Evolutionary conservation across 2,797 vertebrate genomes (phyloP).

Genomic region (Phoeniculus purpureus): DNA sequence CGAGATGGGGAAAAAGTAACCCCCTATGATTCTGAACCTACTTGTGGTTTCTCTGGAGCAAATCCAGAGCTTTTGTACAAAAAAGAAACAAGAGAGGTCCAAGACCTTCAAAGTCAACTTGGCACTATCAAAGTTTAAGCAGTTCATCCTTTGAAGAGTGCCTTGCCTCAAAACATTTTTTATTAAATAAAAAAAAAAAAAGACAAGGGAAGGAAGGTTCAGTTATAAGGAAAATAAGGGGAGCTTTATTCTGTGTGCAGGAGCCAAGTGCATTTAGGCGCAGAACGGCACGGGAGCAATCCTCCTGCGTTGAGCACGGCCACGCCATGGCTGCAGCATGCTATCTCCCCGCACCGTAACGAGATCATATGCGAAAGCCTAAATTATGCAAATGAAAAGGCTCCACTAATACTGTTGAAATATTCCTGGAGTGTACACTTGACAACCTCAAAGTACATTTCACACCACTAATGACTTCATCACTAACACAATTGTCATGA

Average conservation of each 20-base stretch:
- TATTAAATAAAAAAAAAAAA: fast-evolving
- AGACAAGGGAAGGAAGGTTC: neutral
- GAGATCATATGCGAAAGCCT: slow-evolving; percentile 78
- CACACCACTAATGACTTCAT: slow-evolving; percentile 84
- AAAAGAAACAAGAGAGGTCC: neutral
- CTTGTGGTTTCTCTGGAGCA: neutral
- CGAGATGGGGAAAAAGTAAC: neutral
- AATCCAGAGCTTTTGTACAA: neutral
- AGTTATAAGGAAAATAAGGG: neutral
- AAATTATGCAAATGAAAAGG: slow-evolving; percentile 83
- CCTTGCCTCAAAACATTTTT: neutral
- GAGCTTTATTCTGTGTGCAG: neutral
- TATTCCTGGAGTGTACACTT: slow-evolving; percentile 84
- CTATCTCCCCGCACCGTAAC: slow-evolving; percentile 61
- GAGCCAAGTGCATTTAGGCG: neutral
- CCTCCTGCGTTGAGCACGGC: slow-evolving; percentile 3
- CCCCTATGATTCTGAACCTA: neutral
- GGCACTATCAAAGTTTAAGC: neutral
- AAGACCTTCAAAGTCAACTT: neutral
- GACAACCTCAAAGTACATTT: slow-evolving; percentile 85
- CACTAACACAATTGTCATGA: slow-evolving; percentile 83
- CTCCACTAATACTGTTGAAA: slow-evolving; percentile 81
- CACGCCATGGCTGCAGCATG: neutral
- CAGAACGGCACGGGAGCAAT: neutral
- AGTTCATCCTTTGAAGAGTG: neutral